Conservation (phyloP, 2,888 invertebrate species). For the Malthinus seriepunctatus region DNA sequence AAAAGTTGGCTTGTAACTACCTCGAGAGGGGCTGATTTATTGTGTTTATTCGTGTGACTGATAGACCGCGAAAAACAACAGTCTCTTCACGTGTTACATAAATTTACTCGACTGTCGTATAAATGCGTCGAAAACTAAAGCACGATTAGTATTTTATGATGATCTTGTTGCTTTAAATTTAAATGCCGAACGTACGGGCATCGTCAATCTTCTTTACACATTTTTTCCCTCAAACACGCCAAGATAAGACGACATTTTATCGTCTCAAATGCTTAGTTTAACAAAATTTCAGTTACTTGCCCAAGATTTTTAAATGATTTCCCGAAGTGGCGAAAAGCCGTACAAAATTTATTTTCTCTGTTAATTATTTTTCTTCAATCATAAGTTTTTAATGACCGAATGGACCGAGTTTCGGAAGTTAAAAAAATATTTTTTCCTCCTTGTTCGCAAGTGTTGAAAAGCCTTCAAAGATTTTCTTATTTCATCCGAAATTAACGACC, state of each 20-base stretch:
- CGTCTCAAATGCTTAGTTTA: neutral
- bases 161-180: conserved; percentile 29
- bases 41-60: conserved; percentile 50
- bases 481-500: too few species aligned
- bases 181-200: conserved; percentile 13
- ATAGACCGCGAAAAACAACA: conserved; percentile 54
- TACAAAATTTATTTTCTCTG: neutral
- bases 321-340: neutral
- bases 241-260: neutral
- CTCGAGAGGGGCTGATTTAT: conserved; percentile 47
- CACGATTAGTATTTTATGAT: conserved; percentile 37
- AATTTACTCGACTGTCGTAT: conserved; percentile 40
- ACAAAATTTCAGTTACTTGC: neutral
- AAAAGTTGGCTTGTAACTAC: conserved; percentile 37
- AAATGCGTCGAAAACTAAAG: conserved; percentile 32
- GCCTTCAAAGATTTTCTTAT: neutral
- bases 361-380: neutral
- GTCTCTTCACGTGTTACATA: conserved; percentile 53
- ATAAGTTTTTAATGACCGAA: too few species aligned
- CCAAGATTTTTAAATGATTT: neutral
- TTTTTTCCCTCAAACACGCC: conserved; percentile 13
- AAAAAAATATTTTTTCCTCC: too few species aligned
- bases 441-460: neutral
- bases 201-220: conserved; percentile 24
- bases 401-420: too few species aligned